Evolutionary conservation across 2,888 invertebrate genomes (phyloP).

Genomic region (Pseudanteris insignis): DNA sequence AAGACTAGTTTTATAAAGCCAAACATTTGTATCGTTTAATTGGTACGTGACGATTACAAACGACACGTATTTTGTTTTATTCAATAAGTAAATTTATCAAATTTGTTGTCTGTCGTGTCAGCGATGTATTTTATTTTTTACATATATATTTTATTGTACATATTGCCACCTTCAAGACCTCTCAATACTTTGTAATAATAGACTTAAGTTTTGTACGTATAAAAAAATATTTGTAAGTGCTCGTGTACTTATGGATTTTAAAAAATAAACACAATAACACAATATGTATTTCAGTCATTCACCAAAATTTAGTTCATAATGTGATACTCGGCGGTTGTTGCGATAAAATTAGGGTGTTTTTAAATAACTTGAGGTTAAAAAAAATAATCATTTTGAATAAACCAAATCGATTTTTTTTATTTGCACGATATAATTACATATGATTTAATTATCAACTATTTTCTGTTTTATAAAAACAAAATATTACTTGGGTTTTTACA

Average conservation of each 20-base stretch:
- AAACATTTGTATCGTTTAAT: conserved; percentile 44
- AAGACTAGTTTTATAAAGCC: conserved; percentile 48
- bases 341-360: too few relatives aligned
- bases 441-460: too few relatives aligned
- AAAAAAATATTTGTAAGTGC: conserved; percentile 50
- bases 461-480: too few relatives aligned
- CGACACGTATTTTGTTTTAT: conserved; percentile 25
- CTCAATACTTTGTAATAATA: conserved; percentile 56
- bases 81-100: conserved; percentile 6
- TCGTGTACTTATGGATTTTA: conserved; percentile 59
- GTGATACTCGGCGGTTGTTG: too few relatives aligned
- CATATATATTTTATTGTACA: conserved; percentile 60
- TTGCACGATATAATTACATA: too few relatives aligned
- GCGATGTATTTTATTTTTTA: conserved; percentile 48
- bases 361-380: too few relatives aligned
- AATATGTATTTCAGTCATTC: too few relatives aligned
- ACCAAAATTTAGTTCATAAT: too few relatives aligned
- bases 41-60: conserved; percentile 34
- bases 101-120: conserved; percentile 28
- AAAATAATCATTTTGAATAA: too few relatives aligned
- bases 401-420: too few relatives aligned
- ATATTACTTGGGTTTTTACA: too few relatives aligned
- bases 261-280: conserved; percentile 49
- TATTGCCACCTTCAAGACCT: conserved; percentile 58
- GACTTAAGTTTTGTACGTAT: conserved; percentile 59